Base-by-base conservation (phyloP, 2,797 vertebrate species). In the Rhyacichthys aspro region DNA sequence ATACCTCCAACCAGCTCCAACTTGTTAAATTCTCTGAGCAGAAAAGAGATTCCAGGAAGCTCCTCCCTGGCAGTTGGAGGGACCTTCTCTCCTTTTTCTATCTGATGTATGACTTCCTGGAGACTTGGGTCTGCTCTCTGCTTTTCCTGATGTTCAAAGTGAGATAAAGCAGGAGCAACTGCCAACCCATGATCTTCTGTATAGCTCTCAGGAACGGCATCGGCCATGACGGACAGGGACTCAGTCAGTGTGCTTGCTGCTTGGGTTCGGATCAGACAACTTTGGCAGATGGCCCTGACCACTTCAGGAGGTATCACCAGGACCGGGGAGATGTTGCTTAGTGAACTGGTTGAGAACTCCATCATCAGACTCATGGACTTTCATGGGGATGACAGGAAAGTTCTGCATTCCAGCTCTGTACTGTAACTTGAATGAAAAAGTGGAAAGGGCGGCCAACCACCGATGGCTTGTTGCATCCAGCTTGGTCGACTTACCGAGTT, bases 41-140 rank as follows among this genome's bases (percentile, higher is more conserved):
- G 45, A 11, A 47, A 11, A 11, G 45, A 18, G 5, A 43, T 17
- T 43, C 15, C 42, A 16, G 42, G 15, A 4, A 43, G 5, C 42
- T 43, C 42, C 18, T 12, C 45, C 18, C 12, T 14, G 9, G 8
- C 45, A 28, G 18, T 14, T 0, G 45, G 45, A 47, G 45, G 19
- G 18, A 47, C 14, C 23, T 28, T 28, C 7, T 32, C 19, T 12
- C 45, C 45, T 7, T 8, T 47, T 17, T 47, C 18, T 19, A 47
- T 47, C 45, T 47, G 45, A 9, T 47, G 19, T 12, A 47, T 47
- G 10, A 47, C 45, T 47, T 47, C 45, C 11, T 17, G 9, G 45
- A 47, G 23, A 5, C 23, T n/a, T 11, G 18, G 19, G 8, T 46
- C 44, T 11, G 44, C 8, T 18, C 44, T 46, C 18, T 46, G 44